Percentiles rank a stretch among this genome's conserved stretches.
These are phyloP conservation scores for Sebastiscus albofasciatus DNA, from an alignment of 2,797 vertebrate species.

Conservation along the genomic window DNA sequence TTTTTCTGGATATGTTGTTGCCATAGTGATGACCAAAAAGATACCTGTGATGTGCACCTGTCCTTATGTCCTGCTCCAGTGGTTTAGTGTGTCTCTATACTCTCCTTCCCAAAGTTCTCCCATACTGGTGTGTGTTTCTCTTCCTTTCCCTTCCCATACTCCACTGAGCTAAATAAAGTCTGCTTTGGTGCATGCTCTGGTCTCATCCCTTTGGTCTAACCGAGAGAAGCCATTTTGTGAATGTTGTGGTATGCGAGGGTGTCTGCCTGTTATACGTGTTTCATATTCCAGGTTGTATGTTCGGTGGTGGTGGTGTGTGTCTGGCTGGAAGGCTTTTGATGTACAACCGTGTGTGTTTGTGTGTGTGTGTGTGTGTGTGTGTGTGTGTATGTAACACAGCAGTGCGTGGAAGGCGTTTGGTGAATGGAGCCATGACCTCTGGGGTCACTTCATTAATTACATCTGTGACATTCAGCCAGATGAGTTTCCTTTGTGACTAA, in stretches of 20 bases:
- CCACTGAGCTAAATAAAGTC: slow-evolving; percentile 89
- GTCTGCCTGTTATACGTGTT: slow-evolving; percentile 45
- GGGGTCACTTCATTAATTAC: slow-evolving; percentile 89
- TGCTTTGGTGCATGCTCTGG: slow-evolving; percentile 83
- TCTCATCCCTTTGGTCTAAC: slow-evolving; percentile 73
- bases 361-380: slow-evolving; percentile 38
- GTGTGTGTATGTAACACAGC: slow-evolving; percentile 53
- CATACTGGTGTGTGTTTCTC: slow-evolving; percentile 80
- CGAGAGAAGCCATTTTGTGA: slow-evolving; percentile 72
- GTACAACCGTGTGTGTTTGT: slow-evolving; percentile 50
- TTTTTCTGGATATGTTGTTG: slow-evolving; percentile 86
- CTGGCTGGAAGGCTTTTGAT: slow-evolving; percentile 60
- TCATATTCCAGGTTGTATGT: slow-evolving; percentile 62
- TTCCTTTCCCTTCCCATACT: slow-evolving; percentile 77
- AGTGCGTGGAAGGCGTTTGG: slow-evolving; percentile 81
- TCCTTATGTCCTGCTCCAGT: slow-evolving; percentile 87
- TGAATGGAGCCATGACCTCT: slow-evolving; percentile 83
- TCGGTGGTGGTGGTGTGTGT: slow-evolving; percentile 29
- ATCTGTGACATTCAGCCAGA: slow-evolving; percentile 89
- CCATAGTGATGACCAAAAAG: slow-evolving; percentile 90
- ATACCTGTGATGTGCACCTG: slow-evolving; percentile 89
- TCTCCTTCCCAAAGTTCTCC: slow-evolving; percentile 72
- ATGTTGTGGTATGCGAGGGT: slow-evolving; percentile 57
- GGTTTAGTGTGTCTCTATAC: slow-evolving; percentile 82
- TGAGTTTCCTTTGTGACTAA: slow-evolving; percentile 90